Conservation (phyloP, 2,888 invertebrate species). For the Antitype chi region DNA sequence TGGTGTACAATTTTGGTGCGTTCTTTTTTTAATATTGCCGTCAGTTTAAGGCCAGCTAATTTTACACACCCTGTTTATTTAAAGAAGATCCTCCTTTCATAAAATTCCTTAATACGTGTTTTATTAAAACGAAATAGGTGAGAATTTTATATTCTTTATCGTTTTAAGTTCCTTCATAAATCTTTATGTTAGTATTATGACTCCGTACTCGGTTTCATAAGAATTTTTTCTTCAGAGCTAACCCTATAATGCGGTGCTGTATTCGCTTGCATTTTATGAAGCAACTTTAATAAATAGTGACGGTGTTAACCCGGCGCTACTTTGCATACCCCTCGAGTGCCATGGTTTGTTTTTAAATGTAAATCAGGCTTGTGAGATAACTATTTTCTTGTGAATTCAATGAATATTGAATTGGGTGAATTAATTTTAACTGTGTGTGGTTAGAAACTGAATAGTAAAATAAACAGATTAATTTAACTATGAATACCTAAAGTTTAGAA, state of each 20-base stretch:
- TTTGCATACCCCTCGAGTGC: constrained; percentile 48
- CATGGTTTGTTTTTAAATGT: constrained; percentile 51
- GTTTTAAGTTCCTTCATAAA: constrained; percentile 37
- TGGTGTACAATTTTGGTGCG: background rate
- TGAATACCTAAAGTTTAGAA: too few species aligned
- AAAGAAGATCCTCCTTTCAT: constrained; percentile 13
- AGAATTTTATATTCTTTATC: constrained; percentile 13
- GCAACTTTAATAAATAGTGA: constrained; percentile 57
- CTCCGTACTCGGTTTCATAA: constrained; percentile 14
- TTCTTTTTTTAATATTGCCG: constrained; percentile 3
- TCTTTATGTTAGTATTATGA: constrained; percentile 43
- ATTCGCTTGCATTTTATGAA: constrained; percentile 49
- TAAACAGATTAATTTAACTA: background rate
- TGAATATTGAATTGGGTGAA: constrained; percentile 28
- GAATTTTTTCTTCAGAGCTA: constrained; percentile 48
- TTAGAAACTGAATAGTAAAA: background rate
- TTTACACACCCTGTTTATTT: constrained; percentile 8
- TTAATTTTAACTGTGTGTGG: background rate
- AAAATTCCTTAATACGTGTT: constrained; percentile 4
- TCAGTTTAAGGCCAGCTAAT: background rate
- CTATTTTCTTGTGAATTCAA: constrained; percentile 34
- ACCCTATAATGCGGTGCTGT: constrained; percentile 41
- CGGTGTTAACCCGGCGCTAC: constrained; percentile 35
- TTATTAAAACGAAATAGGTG: constrained; percentile 24
- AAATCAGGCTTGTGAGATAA: constrained; percentile 37